These are phyloP conservation scores for Prionailurus viverrinus DNA, from an alignment of 2,113 vertebrate species.

Conservation along the genomic window DNA sequence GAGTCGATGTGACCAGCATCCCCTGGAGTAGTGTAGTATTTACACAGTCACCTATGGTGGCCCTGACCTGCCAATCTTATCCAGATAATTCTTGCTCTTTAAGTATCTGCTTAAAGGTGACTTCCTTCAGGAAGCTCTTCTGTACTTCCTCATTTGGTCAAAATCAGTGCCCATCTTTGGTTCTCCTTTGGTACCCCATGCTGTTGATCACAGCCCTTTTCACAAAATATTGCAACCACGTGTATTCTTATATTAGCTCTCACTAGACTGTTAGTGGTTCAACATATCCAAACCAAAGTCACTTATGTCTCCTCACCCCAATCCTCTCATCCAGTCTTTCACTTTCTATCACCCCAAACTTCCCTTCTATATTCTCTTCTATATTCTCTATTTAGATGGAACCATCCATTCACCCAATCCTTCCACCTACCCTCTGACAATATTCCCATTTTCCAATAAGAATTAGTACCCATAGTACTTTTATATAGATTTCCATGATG, in stretches of 20 bases:
- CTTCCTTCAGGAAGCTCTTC: slow-evolving; percentile 1
- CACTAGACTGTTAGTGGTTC: neutral
- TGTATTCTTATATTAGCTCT: neutral
- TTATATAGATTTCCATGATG: neutral
- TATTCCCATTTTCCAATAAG: neutral
- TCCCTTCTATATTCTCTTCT: neutral
- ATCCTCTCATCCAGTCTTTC: neutral
- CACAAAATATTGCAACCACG: neutral
- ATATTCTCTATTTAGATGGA: neutral
- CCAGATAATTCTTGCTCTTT: neutral
- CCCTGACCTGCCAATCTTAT: neutral
- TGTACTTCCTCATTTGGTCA: neutral
- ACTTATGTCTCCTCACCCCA: neutral
- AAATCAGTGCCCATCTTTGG: neutral
- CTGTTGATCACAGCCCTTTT: neutral
- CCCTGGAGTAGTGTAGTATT: neutral
- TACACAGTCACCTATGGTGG: neutral
- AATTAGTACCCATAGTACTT: neutral
- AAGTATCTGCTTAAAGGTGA: neutral
- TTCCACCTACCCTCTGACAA: neutral
- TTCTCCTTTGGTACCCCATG: neutral
- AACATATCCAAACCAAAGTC: neutral
- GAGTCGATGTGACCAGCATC: neutral
- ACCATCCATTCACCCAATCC: neutral
- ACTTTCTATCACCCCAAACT: neutral